Evolutionary conservation across 1,140 invertebrate genomes (phyloP), one percentile per base, ranked within the genome.

Genomic region (Riptortus pedestris): DNA sequence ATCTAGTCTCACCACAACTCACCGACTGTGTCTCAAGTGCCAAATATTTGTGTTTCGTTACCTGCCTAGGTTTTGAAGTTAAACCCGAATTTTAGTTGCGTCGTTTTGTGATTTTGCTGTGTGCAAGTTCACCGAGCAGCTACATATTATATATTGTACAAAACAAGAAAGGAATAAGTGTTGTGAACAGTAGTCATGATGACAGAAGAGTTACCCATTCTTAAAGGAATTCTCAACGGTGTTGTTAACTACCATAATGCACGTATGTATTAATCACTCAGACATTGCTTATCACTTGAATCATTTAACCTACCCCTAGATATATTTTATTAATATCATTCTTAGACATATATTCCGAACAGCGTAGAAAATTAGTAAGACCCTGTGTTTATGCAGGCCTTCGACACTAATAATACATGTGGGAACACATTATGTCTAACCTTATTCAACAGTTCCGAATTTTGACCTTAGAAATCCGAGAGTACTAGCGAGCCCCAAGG

Each of bases 231-330:
- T 74, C 82, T 91, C 61, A 90, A 90, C 75, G 88, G 88, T 72
- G 86, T 86, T 69, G 86, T 89, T 73, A 85, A 88, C 75, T 91
- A 90, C 77, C 88, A 89, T 75, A 90, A 91, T 84, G 88, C 87
- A 80, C 88, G 88, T 90, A 90, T 76, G 88, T 90, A 24, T 27
- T 18, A 18, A 38, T 14, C 5, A 38, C 31, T n/a, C 31, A 7
- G 5, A 38, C 14, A 38, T 38, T 26, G 24, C 31, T 62, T 22
- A n/a, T 38, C 11, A 64, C 64, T 55, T 63, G 26, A 60, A 28
- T 38, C 14, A n/a, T n/a, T n/a, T n/a, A n/a, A n/a, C n/a, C n/a
- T n/a, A n/a, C n/a, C n/a, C n/a, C n/a, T n/a, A n/a, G n/a, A n/a
- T n/a, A n/a, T n/a, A n/a, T n/a, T n/a, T n/a, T n/a, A n/a, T n/a